These are phyloP conservation scores for Abscondita cerata DNA, from an alignment of 2,888 invertebrate species.

Conservation along the genomic window DNA sequence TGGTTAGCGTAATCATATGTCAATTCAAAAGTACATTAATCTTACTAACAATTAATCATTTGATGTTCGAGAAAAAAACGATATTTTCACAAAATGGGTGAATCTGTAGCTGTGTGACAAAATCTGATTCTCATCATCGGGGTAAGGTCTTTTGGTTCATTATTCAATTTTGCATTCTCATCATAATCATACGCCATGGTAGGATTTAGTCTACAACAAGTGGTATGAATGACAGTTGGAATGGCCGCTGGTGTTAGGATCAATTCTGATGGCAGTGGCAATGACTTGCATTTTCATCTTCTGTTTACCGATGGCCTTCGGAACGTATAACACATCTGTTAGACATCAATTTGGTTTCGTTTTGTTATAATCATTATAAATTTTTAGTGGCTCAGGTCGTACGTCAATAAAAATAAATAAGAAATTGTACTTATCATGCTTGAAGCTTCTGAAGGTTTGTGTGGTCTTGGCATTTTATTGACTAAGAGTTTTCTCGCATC, in stretches of 20 bases:
- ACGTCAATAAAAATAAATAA: slow-evolving; percentile 6
- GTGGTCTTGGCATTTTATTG: no score
- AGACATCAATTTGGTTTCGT: not conserved
- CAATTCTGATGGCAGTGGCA: slow-evolving; percentile 43
- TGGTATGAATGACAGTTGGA: slow-evolving; percentile 57
- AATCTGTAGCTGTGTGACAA: no score
- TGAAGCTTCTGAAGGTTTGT: slow-evolving; percentile 22
- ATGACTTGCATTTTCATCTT: slow-evolving; percentile 48
- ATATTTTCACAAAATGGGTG: no score
- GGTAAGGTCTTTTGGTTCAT: slow-evolving; percentile 52
- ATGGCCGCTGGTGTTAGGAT: slow-evolving; percentile 56
- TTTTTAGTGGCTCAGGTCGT: not conserved
- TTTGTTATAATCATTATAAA: slow-evolving; percentile 4
- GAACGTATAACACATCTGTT: slow-evolving; percentile 19
- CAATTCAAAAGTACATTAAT: no score
- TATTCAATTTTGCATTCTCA: slow-evolving; percentile 56
- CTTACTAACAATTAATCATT: no score
- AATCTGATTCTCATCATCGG: no score
- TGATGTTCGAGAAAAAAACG: no score
- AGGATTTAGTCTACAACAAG: slow-evolving; percentile 45
- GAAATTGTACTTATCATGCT: not conserved
- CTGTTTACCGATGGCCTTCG: slow-evolving; percentile 12
- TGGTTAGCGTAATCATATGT: slow-evolving; percentile 17
- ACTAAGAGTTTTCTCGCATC: no score
- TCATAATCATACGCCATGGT: slow-evolving; percentile 49